These are phyloP conservation scores for Leptopilina syphax DNA, from an alignment of 2,888 invertebrate species.

Conservation along the genomic window DNA sequence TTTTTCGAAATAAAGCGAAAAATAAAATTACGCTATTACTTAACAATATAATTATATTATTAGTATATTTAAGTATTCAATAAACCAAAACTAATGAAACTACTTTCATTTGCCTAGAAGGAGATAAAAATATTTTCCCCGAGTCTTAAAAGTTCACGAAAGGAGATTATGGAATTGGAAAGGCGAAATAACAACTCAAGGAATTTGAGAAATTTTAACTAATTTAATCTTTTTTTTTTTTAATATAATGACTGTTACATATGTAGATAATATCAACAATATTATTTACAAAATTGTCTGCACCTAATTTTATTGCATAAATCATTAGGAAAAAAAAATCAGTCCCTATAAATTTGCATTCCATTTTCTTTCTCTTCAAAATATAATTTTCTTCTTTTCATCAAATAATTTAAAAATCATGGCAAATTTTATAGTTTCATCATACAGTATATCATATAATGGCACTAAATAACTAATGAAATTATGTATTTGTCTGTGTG, in stretches of 20 bases:
- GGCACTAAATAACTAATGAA: constrained; percentile 69
- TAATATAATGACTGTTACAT: constrained; percentile 72
- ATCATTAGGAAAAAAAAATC: constrained; percentile 61
- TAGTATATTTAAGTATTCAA: no score
- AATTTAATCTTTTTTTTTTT: constrained; percentile 66
- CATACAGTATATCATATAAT: constrained; percentile 54
- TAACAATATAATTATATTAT: no score
- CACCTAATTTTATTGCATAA: constrained; percentile 61
- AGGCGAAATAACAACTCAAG: constrained; percentile 25
- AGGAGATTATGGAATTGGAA: constrained; percentile 18
- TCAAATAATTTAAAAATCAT: constrained; percentile 48
- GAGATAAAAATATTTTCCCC: constrained; percentile 13
- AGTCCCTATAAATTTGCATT: constrained; percentile 56
- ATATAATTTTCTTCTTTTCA: constrained; percentile 45
- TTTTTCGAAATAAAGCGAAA: neutral
- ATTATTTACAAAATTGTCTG: constrained; percentile 71
- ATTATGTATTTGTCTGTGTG: constrained; percentile 61
- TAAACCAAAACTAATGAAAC: neutral
- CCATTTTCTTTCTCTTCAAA: constrained; percentile 44
- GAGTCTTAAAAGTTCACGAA: neutral
- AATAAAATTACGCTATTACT: no score
- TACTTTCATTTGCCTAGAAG: constrained; percentile 8
- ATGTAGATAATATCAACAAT: constrained; percentile 73
- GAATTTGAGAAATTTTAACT: constrained; percentile 60
- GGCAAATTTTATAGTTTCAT: constrained; percentile 52